Conservation (phyloP, 2,113 vertebrate genomes). For the Agelaius phoeniceus region DNA sequence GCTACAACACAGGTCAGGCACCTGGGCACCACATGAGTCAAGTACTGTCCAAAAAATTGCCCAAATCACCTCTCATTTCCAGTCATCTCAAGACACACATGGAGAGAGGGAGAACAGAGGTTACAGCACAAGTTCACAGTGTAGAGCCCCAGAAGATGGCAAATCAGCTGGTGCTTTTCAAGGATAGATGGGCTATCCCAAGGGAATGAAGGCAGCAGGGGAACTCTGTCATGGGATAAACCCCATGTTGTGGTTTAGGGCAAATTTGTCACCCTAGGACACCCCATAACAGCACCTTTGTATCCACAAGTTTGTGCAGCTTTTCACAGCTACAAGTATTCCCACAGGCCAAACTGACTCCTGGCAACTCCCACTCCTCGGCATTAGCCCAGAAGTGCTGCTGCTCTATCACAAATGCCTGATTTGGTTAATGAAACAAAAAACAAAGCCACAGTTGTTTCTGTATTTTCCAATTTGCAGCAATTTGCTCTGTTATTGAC, state of each 20-base stretch:
- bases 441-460: conserved; percentile 10
- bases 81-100: not conserved
- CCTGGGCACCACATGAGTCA: not conserved
- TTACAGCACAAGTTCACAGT: not conserved
- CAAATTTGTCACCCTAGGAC: too few relatives aligned
- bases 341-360: not conserved
- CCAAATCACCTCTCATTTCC: not conserved
- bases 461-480: conserved; percentile 50
- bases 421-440: conserved; percentile 43
- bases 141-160: not conserved
- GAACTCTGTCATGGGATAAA: not conserved
- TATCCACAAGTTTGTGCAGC: not conserved
- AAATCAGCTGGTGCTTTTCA: not conserved
- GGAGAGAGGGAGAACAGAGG: not conserved
- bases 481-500: conserved; percentile 64
- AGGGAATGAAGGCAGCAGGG: not conserved
- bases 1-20: not conserved
- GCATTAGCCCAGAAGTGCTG: not conserved
- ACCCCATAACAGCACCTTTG: not conserved
- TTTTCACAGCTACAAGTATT: not conserved
- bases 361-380: not conserved
- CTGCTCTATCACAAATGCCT: not conserved
- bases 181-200: not conserved
- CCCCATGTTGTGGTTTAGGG: not conserved
- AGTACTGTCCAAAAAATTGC: not conserved